Evolutionary conservation across 2,888 invertebrate genomes (phyloP).

Genomic region (Ophion ellenae): DNA sequence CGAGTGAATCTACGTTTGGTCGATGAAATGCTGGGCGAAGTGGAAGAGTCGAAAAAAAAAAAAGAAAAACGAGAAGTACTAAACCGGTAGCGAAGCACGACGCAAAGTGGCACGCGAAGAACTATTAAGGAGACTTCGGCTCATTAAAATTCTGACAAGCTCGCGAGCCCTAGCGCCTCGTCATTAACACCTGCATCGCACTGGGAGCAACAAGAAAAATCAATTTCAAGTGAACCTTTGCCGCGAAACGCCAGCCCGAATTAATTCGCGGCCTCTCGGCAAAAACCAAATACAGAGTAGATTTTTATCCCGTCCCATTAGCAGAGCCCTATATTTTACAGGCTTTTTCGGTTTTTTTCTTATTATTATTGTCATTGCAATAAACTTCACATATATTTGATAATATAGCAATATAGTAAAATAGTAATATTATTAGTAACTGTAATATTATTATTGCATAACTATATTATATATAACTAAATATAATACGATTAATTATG

Average conservation of each 20-base stretch:
- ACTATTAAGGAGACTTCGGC: conserved; percentile 46
- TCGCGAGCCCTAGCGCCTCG: conserved; percentile 40
- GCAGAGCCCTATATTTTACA: too few species aligned
- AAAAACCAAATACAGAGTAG: conserved; percentile 2
- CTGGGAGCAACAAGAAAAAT: conserved; percentile 14
- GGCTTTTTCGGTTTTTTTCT: too few species aligned
- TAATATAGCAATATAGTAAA: background rate
- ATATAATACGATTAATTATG: too few species aligned
- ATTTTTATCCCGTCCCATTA: background rate
- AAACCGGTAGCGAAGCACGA: conserved; percentile 55
- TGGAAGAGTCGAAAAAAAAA: conserved; percentile 29
- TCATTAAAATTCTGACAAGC: conserved; percentile 62
- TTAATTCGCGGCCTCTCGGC: conserved; percentile 6
- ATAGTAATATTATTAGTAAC: background rate
- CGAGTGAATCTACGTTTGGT: conserved; percentile 66
- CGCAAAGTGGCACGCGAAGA: conserved; percentile 46
- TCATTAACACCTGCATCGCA: conserved; percentile 41
- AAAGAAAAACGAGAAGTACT: conserved; percentile 14
- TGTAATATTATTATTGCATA: too few species aligned
- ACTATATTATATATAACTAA: too few species aligned
- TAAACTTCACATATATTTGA: background rate
- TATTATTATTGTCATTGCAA: too few species aligned
- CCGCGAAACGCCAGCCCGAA: conserved; percentile 10
- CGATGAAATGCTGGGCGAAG: conserved; percentile 32
- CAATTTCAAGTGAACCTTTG: conserved; percentile 3